These are phyloP conservation scores for Saccostrea glomerata DNA, from an alignment of 1,140 invertebrate genomes.

Conservation along the genomic window DNA sequence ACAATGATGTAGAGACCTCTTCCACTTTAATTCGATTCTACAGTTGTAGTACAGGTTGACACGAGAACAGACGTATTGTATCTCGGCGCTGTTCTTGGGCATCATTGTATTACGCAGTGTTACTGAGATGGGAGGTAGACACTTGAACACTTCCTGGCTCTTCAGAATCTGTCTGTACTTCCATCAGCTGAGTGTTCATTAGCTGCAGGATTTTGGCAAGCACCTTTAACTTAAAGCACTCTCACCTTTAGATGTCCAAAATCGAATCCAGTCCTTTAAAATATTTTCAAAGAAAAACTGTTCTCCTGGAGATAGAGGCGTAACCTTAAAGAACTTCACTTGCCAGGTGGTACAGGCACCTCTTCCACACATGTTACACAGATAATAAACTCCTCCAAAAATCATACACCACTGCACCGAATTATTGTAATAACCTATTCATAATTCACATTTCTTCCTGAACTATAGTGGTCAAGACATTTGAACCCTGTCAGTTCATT, in stretches of 20 bases:
- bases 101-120: conserved; percentile 48
- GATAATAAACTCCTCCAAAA: neutral
- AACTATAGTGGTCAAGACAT: neutral
- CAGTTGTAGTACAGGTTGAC: conserved; percentile 77
- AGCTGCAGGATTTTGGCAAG: neutral
- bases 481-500: neutral
- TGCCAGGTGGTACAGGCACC: neutral
- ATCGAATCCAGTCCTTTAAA: neutral
- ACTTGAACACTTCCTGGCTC: neutral
- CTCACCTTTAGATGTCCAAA: neutral
- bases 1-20: conserved; percentile 81
- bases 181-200: neutral
- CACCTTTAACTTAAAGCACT: neutral
- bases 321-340: neutral
- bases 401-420: too few species aligned
- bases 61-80: conserved; percentile 69
- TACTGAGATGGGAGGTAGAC: neutral
- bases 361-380: neutral
- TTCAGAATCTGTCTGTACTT: neutral
- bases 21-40: conserved; percentile 79
- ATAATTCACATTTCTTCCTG: neutral
- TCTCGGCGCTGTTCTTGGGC: conserved; percentile 59
- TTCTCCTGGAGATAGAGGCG: neutral
- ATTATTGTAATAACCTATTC: too few species aligned
- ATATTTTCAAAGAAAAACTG: neutral